A percentile compares a stretch with the other conserved stretches of the same genome.
phyloP scores from a whole-genome alignment of 2,888 invertebrate genomes.

The Andrena praecox region DNA sequence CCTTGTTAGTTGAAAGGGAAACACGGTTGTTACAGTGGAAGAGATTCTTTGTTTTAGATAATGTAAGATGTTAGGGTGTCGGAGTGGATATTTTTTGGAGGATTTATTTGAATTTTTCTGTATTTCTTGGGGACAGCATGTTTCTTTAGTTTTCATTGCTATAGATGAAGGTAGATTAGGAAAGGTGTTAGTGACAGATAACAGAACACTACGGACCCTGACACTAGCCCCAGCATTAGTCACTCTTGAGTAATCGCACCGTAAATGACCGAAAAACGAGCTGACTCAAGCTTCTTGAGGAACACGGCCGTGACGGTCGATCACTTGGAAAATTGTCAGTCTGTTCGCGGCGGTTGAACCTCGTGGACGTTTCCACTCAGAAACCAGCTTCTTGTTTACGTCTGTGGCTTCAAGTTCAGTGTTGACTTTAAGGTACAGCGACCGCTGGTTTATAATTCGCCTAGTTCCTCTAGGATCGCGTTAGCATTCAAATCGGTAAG shows the following conservation, averaged over 20 bases:
- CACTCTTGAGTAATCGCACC: conserved; percentile 26
- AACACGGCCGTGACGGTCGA: conserved; percentile 1
- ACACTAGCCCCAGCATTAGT: conserved; percentile 21
- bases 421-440: not conserved
- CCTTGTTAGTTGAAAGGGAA: not conserved
- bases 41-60: not conserved
- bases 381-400: not conserved
- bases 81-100: too few species aligned
- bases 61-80: not conserved
- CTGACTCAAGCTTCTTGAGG: conserved; percentile 34
- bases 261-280: conserved; percentile 36
- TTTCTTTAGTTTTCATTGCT: not conserved
- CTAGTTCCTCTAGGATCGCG: too few species aligned
- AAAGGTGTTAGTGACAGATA: conserved; percentile 5
- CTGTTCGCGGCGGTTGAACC: not conserved
- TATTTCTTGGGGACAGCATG: too few species aligned
- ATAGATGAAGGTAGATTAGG: not conserved
- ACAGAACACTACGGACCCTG: conserved; percentile 9
- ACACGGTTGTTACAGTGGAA: not conserved
- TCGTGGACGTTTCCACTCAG: not conserved
- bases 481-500: too few species aligned
- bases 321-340: conserved; percentile 21
- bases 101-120: not conserved
- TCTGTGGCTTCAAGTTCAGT: not conserved
- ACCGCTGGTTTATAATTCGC: not conserved